phyloP scores from a whole-genome alignment of 37 sponge, comb jelly and placozoan genomes.

The Theonella swinhoei region DNA sequence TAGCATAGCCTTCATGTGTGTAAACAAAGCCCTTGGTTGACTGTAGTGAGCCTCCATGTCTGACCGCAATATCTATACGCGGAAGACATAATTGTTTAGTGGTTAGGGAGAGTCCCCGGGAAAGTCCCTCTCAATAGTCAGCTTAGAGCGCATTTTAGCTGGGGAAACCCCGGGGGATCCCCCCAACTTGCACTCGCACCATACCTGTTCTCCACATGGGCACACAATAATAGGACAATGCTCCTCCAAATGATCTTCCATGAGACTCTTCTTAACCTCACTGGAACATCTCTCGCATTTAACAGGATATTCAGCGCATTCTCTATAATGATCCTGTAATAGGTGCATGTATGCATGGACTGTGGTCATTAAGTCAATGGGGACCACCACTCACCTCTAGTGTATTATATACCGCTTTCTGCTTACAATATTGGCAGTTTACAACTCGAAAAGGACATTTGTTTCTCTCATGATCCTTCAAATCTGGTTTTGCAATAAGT shows the following conservation, averaged over 20 bases:
- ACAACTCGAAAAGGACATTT: constrained; percentile 39
- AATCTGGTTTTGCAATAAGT: background rate
- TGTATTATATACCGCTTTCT: background rate
- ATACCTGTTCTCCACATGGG: constrained; percentile 10
- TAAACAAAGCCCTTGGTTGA: background rate
- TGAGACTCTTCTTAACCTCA: background rate
- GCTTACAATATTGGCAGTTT: constrained; percentile 50
- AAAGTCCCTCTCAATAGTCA: background rate
- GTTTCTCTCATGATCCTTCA: constrained; percentile 29
- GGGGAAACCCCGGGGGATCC: constrained; percentile 20
- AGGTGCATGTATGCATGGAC: background rate
- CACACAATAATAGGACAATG: constrained; percentile 1
- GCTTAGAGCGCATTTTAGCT: background rate
- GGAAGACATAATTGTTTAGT: background rate
- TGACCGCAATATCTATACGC: background rate
- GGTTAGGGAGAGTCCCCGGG: background rate
- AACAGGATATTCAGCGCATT: constrained; percentile 15
- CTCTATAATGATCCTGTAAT: constrained; percentile 35
- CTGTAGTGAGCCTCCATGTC: background rate
- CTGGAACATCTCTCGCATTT: constrained; percentile 30
- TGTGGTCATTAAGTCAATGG: background rate
- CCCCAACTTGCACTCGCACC: constrained; percentile 17
- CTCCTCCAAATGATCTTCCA: constrained; percentile 12
- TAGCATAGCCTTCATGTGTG: background rate
- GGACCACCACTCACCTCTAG: constrained; percentile 34